Percentiles rank a stretch among this genome's conserved stretches.
Evolutionary conservation across 2,797 vertebrate species (phyloP).

Genomic region (Falco naumanni): DNA sequence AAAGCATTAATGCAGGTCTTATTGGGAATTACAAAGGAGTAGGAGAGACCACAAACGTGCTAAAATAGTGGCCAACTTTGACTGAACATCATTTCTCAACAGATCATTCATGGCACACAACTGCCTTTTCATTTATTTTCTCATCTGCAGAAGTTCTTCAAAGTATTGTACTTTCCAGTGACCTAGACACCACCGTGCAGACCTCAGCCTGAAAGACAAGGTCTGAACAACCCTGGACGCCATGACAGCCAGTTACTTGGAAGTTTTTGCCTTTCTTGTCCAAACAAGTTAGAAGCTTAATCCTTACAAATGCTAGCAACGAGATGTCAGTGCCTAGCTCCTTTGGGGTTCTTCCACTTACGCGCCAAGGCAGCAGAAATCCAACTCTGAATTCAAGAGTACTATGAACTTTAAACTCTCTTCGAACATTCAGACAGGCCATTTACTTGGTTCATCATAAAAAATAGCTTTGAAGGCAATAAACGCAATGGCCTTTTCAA

Average conservation of each 20-base stretch:
- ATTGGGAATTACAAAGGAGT: background rate
- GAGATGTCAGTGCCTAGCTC: background rate
- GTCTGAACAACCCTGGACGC: background rate
- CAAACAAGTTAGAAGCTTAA: background rate
- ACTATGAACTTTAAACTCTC: background rate
- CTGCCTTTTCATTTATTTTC: background rate
- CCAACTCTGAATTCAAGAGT: background rate
- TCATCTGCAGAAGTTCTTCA: background rate
- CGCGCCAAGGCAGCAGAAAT: background rate
- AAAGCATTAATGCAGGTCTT: background rate
- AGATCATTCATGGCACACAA: background rate
- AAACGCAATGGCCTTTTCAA: background rate
- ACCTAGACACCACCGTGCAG: background rate
- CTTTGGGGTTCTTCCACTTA: background rate
- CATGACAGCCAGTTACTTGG: accelerated
- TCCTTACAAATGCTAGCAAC: background rate
- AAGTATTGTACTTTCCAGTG: background rate
- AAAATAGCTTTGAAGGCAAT: background rate
- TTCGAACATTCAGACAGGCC: background rate
- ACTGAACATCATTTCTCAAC: background rate
- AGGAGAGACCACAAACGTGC: background rate
- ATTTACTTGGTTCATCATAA: background rate
- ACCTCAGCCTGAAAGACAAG: background rate
- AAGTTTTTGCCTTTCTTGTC: background rate
- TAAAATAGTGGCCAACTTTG: background rate